Percentiles rank a stretch among this genome's conserved stretches.
phyloP scores from a whole-genome alignment of 2,797 vertebrate genomes.

The Limosa lapponica region DNA sequence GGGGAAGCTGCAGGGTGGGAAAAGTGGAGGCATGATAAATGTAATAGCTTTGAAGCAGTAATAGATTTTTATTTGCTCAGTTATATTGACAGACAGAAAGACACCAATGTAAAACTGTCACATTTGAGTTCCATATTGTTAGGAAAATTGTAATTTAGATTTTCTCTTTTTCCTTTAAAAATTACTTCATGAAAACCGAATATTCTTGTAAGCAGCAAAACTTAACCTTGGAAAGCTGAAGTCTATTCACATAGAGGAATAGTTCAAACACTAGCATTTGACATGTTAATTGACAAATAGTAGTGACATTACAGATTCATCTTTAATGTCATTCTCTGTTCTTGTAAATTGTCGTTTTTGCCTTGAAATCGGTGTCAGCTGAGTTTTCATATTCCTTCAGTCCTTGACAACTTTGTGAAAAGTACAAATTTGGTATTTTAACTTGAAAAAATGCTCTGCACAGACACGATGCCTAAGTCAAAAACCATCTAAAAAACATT shows the following conservation, averaged over 20 bases:
- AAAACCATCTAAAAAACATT: background rate
- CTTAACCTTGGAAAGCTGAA: background rate
- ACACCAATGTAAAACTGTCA: background rate
- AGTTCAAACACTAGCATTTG: background rate
- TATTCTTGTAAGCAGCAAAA: background rate
- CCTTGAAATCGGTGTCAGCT: background rate
- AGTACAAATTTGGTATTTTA: background rate
- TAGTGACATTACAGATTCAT: background rate
- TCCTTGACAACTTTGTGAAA: background rate
- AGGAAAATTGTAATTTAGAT: background rate
- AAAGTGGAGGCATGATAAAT: background rate
- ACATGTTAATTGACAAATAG: slow-evolving; percentile 15
- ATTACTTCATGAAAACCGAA: background rate
- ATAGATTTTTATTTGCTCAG: background rate
- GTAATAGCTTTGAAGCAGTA: background rate
- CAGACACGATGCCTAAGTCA: background rate
- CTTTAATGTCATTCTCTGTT: background rate
- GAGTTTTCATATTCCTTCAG: background rate
- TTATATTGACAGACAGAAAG: background rate
- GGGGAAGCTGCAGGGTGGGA: background rate
- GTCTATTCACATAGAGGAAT: background rate
- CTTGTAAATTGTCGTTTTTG: background rate
- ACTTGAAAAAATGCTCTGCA: background rate
- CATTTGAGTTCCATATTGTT: background rate
- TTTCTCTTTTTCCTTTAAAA: background rate